These are phyloP conservation scores for Dipodomys merriami DNA, from an alignment of 2,113 vertebrate genomes.

Conservation along the genomic window DNA sequence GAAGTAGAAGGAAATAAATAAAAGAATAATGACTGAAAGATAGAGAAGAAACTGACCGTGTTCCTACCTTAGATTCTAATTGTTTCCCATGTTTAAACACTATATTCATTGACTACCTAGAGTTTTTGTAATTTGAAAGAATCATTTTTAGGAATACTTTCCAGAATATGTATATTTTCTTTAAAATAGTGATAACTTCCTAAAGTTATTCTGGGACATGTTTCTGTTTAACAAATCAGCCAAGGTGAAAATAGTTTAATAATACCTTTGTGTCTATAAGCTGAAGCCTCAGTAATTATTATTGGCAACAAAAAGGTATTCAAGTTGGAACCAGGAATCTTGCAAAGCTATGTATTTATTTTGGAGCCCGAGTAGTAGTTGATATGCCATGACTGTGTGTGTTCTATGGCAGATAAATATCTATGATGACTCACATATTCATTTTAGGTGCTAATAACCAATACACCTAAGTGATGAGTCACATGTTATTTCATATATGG, in stretches of 20 bases:
- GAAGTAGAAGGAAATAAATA: background rate
- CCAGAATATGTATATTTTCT: background rate
- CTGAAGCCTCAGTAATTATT: background rate
- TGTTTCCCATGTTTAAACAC: background rate
- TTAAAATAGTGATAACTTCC: slow-evolving; percentile 3
- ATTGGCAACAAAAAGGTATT: background rate
- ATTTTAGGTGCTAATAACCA: background rate
- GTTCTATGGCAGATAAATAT: background rate
- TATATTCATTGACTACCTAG: background rate
- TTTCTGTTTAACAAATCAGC: slow-evolving; percentile 23
- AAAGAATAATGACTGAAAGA: background rate
- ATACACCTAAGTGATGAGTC: background rate
- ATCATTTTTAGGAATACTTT: background rate
- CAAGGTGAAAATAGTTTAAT: background rate
- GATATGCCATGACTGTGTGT: background rate
- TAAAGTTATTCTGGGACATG: background rate
- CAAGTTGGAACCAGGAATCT: background rate
- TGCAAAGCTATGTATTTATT: background rate
- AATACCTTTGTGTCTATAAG: background rate
- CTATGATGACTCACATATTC: background rate
- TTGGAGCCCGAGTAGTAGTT: background rate
- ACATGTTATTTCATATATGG: background rate
- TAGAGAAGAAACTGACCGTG: background rate
- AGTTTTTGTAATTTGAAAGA: background rate
- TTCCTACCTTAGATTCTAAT: background rate